Evolutionary conservation across 2,113 vertebrate genomes (phyloP), one percentile per base, ranked within the genome.

Genomic region (Deroptyus accipitrinus): DNA sequence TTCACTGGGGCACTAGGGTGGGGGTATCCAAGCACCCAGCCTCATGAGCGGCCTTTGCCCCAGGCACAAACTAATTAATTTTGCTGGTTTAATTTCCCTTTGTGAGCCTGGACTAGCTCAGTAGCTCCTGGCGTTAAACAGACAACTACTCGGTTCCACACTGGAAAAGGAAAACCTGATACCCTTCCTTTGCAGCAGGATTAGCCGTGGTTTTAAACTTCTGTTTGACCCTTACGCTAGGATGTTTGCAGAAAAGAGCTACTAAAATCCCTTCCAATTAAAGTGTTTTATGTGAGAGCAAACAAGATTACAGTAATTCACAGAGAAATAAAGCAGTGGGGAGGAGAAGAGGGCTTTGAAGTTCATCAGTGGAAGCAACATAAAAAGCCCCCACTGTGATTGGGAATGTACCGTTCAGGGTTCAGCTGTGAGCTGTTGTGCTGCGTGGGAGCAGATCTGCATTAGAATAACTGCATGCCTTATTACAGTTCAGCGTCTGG

Each of bases 321-420:
- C 83, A 88, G 31, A 90, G 85, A 83, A 94, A 92, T 92, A 70
- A 96, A 97, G 80, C 85, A 86, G 83, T 88, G 62, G 94, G 95
- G 85, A 63, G 88, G 94, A 88, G 88, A 70, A 83, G 61, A 93
- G 51, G 41, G 75, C 93, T 97, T 95, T 95, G 94, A 96, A 96
- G 90, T 93, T 96, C 93, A 93, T 96, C 93, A 78, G 79, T 92
- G 94, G 88, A 86, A 92, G 68, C 3, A 31, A 90, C 92, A 95
- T 75, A 95, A 96, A 96, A 90, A 96, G 76, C 85, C 83, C 90
- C 92, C 85, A 90, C 93, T 96, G 90, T 70, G 94, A 88, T 6
- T 57, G 88, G 80, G 91, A 92, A 81, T 61, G 92, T 10, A 51
- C 7, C 25, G 3, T 16, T 44, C 59, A 42, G 85, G 79, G 81